Evolutionary conservation across 2,888 invertebrate species (phyloP).

Genomic region (Hypsopygia costalis): DNA sequence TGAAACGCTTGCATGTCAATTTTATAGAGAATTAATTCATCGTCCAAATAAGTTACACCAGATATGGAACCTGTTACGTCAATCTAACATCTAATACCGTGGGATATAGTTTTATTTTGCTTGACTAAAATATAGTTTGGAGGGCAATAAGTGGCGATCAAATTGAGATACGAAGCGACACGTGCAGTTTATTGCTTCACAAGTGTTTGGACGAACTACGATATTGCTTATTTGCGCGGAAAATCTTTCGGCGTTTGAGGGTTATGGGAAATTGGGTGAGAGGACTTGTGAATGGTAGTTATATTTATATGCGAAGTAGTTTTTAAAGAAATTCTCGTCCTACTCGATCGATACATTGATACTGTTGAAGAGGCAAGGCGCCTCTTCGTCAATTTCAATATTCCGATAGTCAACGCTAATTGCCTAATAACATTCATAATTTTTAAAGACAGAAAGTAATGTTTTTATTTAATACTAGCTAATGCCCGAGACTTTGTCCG

Average conservation of each 20-base stretch:
- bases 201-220: constrained; percentile 73
- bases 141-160: constrained; percentile 58
- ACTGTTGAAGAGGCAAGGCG: too few species aligned
- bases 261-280: constrained; percentile 1
- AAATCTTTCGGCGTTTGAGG: constrained; percentile 38
- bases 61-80: constrained; percentile 9
- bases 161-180: constrained; percentile 73
- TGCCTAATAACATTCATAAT: too few species aligned
- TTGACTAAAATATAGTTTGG: constrained; percentile 21
- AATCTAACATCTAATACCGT: constrained; percentile 14
- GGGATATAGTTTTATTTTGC: constrained; percentile 17
- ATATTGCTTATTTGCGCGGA: constrained; percentile 70
- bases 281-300: too few species aligned
- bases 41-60: constrained; percentile 37
- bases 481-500: too few species aligned
- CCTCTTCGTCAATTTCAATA: too few species aligned
- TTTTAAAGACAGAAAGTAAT: too few species aligned
- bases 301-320: too few species aligned
- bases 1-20: too few species aligned
- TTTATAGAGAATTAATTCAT: constrained; percentile 49
- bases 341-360: too few species aligned
- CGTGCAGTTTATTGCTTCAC: constrained; percentile 73
- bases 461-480: too few species aligned
- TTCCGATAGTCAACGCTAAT: too few species aligned
- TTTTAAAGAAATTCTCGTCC: too few species aligned